Base-by-base conservation (phyloP, 2,113 vertebrate genomes). In the Rhabdomys dilectus region DNA sequence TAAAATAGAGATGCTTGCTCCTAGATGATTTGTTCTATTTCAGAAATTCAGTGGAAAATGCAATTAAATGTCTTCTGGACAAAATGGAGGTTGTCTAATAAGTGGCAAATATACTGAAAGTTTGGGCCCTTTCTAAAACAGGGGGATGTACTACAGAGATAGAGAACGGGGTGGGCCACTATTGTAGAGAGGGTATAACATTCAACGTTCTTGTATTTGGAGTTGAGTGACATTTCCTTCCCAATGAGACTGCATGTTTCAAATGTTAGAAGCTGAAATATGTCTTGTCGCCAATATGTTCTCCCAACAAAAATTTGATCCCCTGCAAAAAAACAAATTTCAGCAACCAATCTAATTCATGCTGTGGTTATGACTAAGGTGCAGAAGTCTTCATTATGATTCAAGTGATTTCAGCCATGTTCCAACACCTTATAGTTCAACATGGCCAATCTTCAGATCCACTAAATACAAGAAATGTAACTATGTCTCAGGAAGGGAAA, bases 191-290 rank as follows among this genome's bases (percentile, higher is more conserved):
- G 21, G 3, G 6, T 66, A 85, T 66, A 85, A 73, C 89, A 60
- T 58, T 34, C 36, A 60, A 80, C 16, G 31, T 75, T 64, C 58
- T 21, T 36, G 39, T 86, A 87, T 45, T 68, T 36, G 31, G 11
- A 89, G 24, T 10, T 3, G 1, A 92, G n/a, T 60, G 0, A 60
- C 60, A 87, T 77, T 36, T 87, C 42, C 58, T 94, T 87, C 53
- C 29, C 26, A 87, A 2, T 72, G 21, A 56, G 73, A 88, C 39
- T 81, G 75, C 21, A 86, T 45, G 66, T 86, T 89, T 87, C n/a
- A 89, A 95, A 75, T 76, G 60, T 22, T 76, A 78, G 91, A 89
- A 86, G 42, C 36, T 64, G 24, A 76, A 92, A 64, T 62, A 72
- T 42, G 70, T 39, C 48, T 9, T 16, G n/a, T 60, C 7, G 76